Conservation (phyloP, 2,797 vertebrate species). For the Synaphobranchus kaupii region DNA sequence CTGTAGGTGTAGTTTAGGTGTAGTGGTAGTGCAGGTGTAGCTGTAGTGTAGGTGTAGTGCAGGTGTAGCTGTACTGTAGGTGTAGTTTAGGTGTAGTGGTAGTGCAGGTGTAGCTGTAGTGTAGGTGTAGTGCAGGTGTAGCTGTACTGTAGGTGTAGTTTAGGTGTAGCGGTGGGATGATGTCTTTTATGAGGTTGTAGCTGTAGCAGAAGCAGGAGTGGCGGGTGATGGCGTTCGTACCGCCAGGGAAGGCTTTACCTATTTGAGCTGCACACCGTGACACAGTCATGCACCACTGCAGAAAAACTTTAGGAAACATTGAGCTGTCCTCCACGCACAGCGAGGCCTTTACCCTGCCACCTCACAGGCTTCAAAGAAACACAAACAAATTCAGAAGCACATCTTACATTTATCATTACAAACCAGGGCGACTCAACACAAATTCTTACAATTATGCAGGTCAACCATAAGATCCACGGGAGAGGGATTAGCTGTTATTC, state of each 20-base stretch:
- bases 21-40: too few species aligned
- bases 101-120: too few species aligned
- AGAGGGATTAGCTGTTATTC: not conserved
- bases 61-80: too few species aligned
- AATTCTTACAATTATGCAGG: not conserved
- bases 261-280: conserved; percentile 69
- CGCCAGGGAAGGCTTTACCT: conserved; percentile 60
- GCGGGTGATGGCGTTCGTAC: conserved; percentile 39
- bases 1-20: too few species aligned
- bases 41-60: too few species aligned
- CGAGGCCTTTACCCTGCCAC: not conserved
- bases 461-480: not conserved
- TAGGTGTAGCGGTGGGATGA: not conserved
- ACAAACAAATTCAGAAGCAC: not conserved
- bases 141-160: too few species aligned
- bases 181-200: conserved; percentile 27
- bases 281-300: conserved; percentile 73
- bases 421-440: not conserved
- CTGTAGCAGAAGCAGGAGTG: conserved; percentile 57
- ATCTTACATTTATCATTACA: not conserved
- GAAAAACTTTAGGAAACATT: conserved; percentile 77
- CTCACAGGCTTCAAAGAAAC: not conserved
- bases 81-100: too few species aligned
- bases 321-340: conserved; percentile 52
- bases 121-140: too few species aligned